Evolutionary conservation across 2,888 invertebrate species (phyloP), one percentile per base, ranked within the genome.

Genomic region (Lacanobia oleracea): DNA sequence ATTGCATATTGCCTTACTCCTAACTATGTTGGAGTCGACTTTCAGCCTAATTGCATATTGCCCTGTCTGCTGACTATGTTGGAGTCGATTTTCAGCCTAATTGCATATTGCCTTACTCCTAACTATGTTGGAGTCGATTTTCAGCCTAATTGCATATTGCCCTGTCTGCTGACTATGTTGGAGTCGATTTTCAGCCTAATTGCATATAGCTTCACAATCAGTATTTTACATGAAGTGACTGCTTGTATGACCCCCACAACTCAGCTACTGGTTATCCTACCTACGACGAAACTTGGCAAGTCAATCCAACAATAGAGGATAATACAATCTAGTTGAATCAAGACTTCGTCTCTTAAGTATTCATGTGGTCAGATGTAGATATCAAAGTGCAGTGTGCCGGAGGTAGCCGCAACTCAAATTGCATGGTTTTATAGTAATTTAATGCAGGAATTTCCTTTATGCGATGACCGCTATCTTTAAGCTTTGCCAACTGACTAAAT

Each of bases 371-470:
- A 59, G 67, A 74, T 71, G 76, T 40, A 74, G 75, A 72, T 79
- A 77, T 54, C 40, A 61, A n/a, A 67, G 56, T 63, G 65, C 72
- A 74, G 75, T 72, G 60, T 23, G 10, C 56, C 63, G 53, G 72
- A 63, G 74, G 57, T 56, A 62, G 71, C 59, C 63, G 66, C 68
- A 64, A 80, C 64, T 84, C 70, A 75, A 86, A 81, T 85, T 78
- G 83, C 79, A 70, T 74, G 75, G 51, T 40, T 82, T 83, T 79
- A 80, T 75, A 71, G 74, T 82, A 79, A 86, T 87, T 87, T 85
- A 80, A 86, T 87, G 77, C 82, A 65, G 71, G 85, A 78, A 85
- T 80, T 76, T 69, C 75, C 77, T 80, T 77, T 84, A 78, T 78
- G 67, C 64, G 71, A 67, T 72, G 75, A 72, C 72, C 70, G 77